A percentile compares a stretch with the other conserved stretches of the same genome.
phyloP scores from a whole-genome alignment of 2,888 invertebrate species.

The Hydropsyche betteni region DNA sequence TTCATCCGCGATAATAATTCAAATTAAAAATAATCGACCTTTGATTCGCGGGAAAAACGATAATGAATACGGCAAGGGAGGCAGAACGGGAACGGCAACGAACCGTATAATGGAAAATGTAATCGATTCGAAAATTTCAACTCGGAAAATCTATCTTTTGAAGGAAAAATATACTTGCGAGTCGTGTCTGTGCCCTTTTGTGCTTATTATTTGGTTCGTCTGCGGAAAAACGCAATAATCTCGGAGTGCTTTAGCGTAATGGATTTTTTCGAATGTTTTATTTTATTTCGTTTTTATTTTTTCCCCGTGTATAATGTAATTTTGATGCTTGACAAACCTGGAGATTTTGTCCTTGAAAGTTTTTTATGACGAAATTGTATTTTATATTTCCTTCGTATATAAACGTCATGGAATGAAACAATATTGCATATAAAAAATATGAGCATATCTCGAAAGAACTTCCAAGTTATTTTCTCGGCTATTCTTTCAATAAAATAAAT shows the following conservation, averaged over 20 bases:
- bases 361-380: too few relatives aligned
- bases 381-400: too few relatives aligned
- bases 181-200: background rate
- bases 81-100: background rate
- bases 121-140: conserved; percentile 29
- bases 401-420: too few relatives aligned
- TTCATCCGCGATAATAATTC: background rate
- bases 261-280: conserved; percentile 11
- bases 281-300: background rate
- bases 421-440: too few relatives aligned
- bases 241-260: background rate
- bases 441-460: too few relatives aligned
- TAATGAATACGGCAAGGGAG: conserved; percentile 3
- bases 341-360: background rate
- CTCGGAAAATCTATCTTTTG: conserved; percentile 20
- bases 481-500: too few relatives aligned
- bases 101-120: conserved; percentile 33
- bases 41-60: background rate
- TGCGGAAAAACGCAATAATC: conserved; percentile 16
- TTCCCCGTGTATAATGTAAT: background rate
- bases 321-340: background rate
- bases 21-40: conserved; percentile 17
- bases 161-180: too few relatives aligned
- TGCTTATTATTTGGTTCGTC: conserved; percentile 18
- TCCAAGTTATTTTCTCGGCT: too few relatives aligned